Percentiles rank a stretch among this genome's conserved stretches.
Evolutionary conservation across 2,888 invertebrate genomes (phyloP).

Genomic region (Reticulitermes lucifugus): DNA sequence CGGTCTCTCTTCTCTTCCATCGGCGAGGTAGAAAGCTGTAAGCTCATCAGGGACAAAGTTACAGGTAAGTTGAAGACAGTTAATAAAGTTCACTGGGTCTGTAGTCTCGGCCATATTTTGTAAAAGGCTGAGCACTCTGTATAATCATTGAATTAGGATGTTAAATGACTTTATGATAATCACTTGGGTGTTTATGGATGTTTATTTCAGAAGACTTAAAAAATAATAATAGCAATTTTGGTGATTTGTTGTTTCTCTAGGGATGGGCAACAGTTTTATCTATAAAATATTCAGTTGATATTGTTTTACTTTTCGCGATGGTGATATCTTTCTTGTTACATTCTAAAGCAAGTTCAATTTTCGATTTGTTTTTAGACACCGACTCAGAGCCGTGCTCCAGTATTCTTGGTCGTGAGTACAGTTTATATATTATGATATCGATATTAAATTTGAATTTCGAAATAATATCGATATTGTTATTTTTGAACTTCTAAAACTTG

Average conservation of each 20-base stretch:
- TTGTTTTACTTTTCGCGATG: conserved; percentile 49
- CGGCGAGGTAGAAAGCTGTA: conserved; percentile 99
- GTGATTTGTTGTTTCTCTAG: conserved; percentile 19
- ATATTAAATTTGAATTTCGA: conserved; percentile 41
- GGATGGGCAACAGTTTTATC: conserved; percentile 51
- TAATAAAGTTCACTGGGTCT: not conserved
- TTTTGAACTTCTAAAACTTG: conserved; percentile 40
- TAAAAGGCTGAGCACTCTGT: not conserved
- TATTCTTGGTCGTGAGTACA: conserved; percentile 54
- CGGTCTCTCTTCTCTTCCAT: conserved; percentile 97
- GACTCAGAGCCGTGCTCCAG: conserved; percentile 54
- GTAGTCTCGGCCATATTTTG: not conserved
- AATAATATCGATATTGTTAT: conserved; percentile 44
- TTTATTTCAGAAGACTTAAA: not conserved
- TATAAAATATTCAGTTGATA: conserved; percentile 38
- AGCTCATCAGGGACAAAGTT: conserved; percentile 98
- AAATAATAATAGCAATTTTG: not conserved
- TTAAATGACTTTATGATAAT: not conserved
- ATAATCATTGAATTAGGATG: not conserved
- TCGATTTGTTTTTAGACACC: conserved; percentile 54
- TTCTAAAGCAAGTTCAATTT: conserved; percentile 53
- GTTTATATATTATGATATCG: conserved; percentile 50
- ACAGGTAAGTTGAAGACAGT: conserved; percentile 75
- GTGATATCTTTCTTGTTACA: conserved; percentile 43
- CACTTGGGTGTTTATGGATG: not conserved